Base-by-base conservation (phyloP, 2,113 vertebrate species). In the Meleagris gallopavo region DNA sequence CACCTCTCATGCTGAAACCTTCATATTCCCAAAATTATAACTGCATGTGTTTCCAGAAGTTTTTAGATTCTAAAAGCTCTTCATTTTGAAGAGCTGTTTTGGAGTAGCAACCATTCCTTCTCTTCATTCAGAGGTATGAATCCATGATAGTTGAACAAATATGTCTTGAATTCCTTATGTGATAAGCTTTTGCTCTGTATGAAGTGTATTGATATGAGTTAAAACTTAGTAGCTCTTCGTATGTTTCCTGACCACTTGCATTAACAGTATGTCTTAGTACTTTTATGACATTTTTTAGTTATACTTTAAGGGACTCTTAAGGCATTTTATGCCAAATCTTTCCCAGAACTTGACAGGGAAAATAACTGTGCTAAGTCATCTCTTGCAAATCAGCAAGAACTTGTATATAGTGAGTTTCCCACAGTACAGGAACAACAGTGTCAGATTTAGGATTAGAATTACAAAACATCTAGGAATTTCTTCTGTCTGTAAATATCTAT, bases 251-350 rank as follows among this genome's bases (percentile, higher is more conserved):
- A 62, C 22, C 5, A 70, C 19, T 73, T 88, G 50, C 70, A 84
- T 67, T 60, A 90, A 92, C 76, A 91, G 52, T 46, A 29, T n/a
- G 5, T 11, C 36, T 75, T 84, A 80, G 29, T 10, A 30, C 1
- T 58, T 82, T 84, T 54, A 85, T n/a, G 40, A 71, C 2, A 10
- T 64, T 60, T 73, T 69, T 74, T 65, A 3, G 5, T 65, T 55
- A 48, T 60, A 50, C 58, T 95, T 94, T 74, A 92, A 87, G 92
- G 43, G 30, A 3, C 17, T 92, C 87, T 83, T 50, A 72, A 83
- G 54, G 54, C 77, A 38, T 43, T 6, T 1, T 43, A 43, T 43
- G 61, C 36, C 29, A 85, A 82, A 95, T 93, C 88, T 67, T 76
- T 57, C 48, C 21, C 69, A 86, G 58, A 86, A 77, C 54, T 46